phyloP scores from a whole-genome alignment of 2,797 vertebrate genomes.

The Chaetodon trifasciatus region DNA sequence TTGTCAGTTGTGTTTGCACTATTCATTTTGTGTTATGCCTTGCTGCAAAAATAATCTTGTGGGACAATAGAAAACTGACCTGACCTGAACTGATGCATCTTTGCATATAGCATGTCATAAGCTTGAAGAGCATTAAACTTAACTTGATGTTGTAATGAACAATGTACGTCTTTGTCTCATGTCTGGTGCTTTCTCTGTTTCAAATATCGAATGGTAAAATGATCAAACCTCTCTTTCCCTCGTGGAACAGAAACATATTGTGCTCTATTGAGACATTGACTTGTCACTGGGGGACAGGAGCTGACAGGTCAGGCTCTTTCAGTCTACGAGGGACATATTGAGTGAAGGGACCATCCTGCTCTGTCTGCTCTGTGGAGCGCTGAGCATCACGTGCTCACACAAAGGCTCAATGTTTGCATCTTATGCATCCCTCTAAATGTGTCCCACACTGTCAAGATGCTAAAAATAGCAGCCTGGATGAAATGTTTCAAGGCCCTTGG shows the following conservation, averaged over 20 bases:
- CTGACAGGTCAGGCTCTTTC: conserved; percentile 44
- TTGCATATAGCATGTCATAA: background rate
- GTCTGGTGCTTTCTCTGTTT: background rate
- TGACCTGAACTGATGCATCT: background rate
- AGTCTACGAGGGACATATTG: conserved; percentile 33
- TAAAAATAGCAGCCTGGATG: conserved; percentile 69
- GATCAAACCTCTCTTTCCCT: background rate
- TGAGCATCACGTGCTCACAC: conserved; percentile 49
- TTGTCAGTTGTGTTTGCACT: background rate
- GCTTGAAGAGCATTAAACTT: background rate
- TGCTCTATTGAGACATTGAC: conserved; percentile 38
- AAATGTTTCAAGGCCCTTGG: conserved; percentile 53
- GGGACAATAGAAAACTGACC: background rate
- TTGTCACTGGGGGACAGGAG: conserved; percentile 33
- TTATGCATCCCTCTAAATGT: conserved; percentile 51
- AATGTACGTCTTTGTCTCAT: background rate
- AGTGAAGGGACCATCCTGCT: conserved; percentile 51
- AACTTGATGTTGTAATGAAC: background rate
- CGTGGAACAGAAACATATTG: conserved; percentile 14
- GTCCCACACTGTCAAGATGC: conserved; percentile 48
- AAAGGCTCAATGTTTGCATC: conserved; percentile 69
- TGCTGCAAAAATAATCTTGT: background rate
- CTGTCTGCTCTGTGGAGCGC: conserved; percentile 38
- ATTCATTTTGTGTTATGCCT: background rate
- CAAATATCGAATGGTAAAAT: background rate